Base-by-base conservation (phyloP, 2,113 vertebrate species). In the Pipra filicauda region DNA sequence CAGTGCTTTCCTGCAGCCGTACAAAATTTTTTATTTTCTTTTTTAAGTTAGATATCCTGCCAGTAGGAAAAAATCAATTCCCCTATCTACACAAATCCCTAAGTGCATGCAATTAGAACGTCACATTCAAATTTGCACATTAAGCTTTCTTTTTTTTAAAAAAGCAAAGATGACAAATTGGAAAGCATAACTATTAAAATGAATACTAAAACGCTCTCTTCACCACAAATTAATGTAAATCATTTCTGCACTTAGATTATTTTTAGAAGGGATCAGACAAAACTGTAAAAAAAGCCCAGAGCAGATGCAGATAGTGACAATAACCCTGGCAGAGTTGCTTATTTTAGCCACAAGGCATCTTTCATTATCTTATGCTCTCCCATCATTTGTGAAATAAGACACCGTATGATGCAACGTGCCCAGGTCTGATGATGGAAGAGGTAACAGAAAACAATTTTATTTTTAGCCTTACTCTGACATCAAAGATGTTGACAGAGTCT, bases 401-500 rank as follows among this genome's bases (percentile, higher is more conserved):
- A 80, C 20, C 0, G 0, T 22, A 65, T 89, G 88, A 96, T 92
- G 88, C 80, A 96, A 89, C 0, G 0, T 9, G 9, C 28, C 35
- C 59, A 78, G 57, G 79, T 69, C 92, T 91, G 90, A 81, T 74
- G 76, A 91, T 81, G 44, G 75, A 74, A 79, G 62, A 89, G 51
- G 52, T 64, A 93, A 88, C n/a, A 96, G 72, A 92, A 91, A 93
- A 94, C 81, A 88, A 43, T 89, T 92, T 91, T 95, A 92, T 96
- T 96, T 96, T 94, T 91, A 93, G 85, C 57, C 61, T 81, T 84
- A 24, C 57, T 72, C 73, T 91, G 83, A 94, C 93, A 87, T 87
- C 66, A 78, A 95, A 95, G 80, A 78, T 24, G 70, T 75, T 69
- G 90, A 89, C 52, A 87, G 54, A 66, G 76, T 2, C 73, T 95